These are phyloP conservation scores for Megalops atlanticus DNA, from an alignment of 2,113 vertebrate genomes.

Conservation along the genomic window DNA sequence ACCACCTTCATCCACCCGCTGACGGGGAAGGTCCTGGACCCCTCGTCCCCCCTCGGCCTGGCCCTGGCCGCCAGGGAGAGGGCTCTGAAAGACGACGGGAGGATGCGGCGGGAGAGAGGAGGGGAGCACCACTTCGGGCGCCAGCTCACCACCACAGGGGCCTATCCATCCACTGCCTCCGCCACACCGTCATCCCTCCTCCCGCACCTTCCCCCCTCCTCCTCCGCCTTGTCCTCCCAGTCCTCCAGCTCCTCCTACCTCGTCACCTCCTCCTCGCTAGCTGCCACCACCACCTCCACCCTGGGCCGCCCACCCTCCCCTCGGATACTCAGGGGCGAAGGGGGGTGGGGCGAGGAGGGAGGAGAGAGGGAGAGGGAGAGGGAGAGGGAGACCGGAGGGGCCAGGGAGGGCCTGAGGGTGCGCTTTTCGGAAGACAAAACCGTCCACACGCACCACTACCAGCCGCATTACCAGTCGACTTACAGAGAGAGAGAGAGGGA, in stretches of 20 bases:
- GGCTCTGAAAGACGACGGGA: conserved; percentile 80
- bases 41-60: conserved; percentile 84
- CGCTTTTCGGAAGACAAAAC: conserved; percentile 79
- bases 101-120: conserved; percentile 64
- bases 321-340: conserved; percentile 61
- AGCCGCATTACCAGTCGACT: conserved; percentile 63
- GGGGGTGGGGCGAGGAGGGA: conserved; percentile 58
- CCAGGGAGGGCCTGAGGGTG: conserved; percentile 74
- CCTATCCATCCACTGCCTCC: conserved; percentile 65
- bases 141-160: conserved; percentile 64
- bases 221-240: conserved; percentile 67
- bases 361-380: conserved; percentile 36
- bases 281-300: conserved; percentile 69
- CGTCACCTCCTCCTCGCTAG: conserved; percentile 76
- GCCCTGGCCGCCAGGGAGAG: conserved; percentile 86
- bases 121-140: conserved; percentile 69
- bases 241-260: conserved; percentile 74
- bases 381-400: conserved; percentile 39
- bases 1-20: conserved; percentile 87
- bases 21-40: conserved; percentile 88
- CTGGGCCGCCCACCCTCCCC: conserved; percentile 67
- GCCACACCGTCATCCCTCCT: conserved; percentile 29
- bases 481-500: conserved; percentile 57
- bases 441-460: conserved; percentile 74
- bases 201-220: conserved; percentile 45